These are phyloP conservation scores for Prenolepis imparis DNA, from an alignment of 2,888 invertebrate species.

Conservation along the genomic window DNA sequence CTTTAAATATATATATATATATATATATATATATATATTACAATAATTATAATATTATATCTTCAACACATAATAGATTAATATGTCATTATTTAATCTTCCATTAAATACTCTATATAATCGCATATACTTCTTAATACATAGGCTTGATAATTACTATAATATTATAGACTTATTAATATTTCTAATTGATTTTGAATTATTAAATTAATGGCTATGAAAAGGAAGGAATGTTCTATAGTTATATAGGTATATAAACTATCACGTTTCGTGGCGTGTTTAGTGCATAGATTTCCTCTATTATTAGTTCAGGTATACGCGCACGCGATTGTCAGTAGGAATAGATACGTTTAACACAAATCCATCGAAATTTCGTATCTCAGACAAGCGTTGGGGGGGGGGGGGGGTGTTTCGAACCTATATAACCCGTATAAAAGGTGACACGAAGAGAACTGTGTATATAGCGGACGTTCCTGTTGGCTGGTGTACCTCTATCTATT, in stretches of 20 bases:
- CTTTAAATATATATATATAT: neutral
- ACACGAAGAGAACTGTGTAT: neutral
- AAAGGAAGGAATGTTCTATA: neutral
- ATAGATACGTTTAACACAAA: too few relatives aligned
- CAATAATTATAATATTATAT: too few relatives aligned
- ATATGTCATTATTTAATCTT: neutral
- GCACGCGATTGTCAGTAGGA: too few relatives aligned
- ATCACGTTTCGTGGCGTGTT: neutral
- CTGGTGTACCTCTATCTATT: neutral
- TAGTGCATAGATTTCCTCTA: neutral
- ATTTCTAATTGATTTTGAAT: neutral
- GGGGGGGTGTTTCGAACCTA: neutral
- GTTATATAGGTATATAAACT: neutral
- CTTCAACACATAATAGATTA: conserved; percentile 13
- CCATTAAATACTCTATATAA: conserved; percentile 9
- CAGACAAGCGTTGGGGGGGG: neutral
- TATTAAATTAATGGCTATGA: conserved; percentile 12
- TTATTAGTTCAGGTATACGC: neutral
- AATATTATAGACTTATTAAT: neutral
- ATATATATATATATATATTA: too few relatives aligned
- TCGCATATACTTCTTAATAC: conserved; percentile 1
- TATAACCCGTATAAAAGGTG: neutral
- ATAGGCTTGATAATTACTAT: too few relatives aligned
- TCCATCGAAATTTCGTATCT: neutral
- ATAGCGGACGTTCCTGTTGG: conserved; percentile 12